Base-by-base conservation (phyloP, 2,888 invertebrate species). In the Pachliopta kotzebuea region DNA sequence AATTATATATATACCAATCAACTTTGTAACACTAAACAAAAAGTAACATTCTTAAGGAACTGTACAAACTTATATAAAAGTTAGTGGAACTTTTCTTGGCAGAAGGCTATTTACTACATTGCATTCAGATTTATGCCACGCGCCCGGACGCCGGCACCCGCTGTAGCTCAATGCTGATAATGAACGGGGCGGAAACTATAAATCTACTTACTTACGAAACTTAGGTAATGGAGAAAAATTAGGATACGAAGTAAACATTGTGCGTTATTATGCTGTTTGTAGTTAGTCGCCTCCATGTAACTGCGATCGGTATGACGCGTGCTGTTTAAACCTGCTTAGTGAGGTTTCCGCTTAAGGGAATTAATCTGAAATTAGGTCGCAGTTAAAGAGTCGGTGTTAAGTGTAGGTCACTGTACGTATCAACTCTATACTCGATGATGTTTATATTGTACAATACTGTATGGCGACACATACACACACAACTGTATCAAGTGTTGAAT, bases 171-270 rank as follows among this genome's bases (percentile, higher is more conserved):
- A 90, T 90, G 82, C 90, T 80, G 82, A 86, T 91, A 91, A 91
- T 90, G 90, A 91, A 88, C 86, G 79, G 82, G 90, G 90, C 83
- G 91, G 91, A 91, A 90, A 90, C 89, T 85, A 90, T 91, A 91
- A 91, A 91, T 91, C 86, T 88, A 84, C 76, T 88, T 84, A 86
- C 83, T 86, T 78, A 83, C 79, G 71, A 86, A 90, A 90, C 83
- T 91, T 88, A 77, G 80, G 79, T 85, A 89, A 90, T 86, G 78
- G 80, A 79, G 81, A 84, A 78, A 79, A 83, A 84, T 83, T 72
- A 77, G 76, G 81, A 80, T 79, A 80, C 84, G 60, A 55, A 21
- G 81, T 83, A 85, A 84, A 83, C 83, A 84, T 80, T 78, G 79
- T 78, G 72, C 77, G 75, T 76, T 79, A 79, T 84, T 84, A 81